A percentile compares a stretch with the other conserved stretches of the same genome.
Conservation (phyloP, 1,140 invertebrate genomes). For the Cherax quadricarinatus region DNA sequence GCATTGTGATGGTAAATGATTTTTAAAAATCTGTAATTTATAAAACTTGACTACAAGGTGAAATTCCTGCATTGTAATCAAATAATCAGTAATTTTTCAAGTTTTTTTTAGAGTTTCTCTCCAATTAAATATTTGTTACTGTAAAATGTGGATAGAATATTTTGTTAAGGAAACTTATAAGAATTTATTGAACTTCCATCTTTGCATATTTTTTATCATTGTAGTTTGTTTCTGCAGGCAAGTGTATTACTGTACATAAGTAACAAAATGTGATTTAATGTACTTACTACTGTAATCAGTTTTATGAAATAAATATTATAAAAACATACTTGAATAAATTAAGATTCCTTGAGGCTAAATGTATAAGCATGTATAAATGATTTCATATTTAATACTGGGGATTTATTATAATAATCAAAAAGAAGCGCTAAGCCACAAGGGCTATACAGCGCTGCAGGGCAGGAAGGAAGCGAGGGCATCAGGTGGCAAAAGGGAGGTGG, state of each 20-base stretch:
- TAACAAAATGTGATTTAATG: conserved; percentile 56
- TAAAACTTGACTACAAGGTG: neutral
- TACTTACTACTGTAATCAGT: conserved; percentile 54
- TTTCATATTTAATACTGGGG: no score
- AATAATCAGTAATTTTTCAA: neutral
- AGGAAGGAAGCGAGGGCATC: no score
- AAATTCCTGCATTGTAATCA: neutral
- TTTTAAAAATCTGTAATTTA: conserved; percentile 1
- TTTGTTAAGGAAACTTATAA: neutral
- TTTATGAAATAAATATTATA: conserved; percentile 46
- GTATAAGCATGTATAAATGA: no score
- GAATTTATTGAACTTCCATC: conserved; percentile 7
- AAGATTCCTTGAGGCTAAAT: no score
- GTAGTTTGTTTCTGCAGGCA: conserved; percentile 45
- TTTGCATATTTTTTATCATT: conserved; percentile 11
- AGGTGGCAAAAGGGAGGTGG: no score
- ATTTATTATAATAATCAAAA: no score
- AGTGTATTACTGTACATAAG: conserved; percentile 53
- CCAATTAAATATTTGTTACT: neutral
- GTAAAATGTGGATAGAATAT: neutral
- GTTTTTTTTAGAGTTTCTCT: neutral
- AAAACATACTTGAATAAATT: conserved; percentile 3
- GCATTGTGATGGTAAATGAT: neutral
- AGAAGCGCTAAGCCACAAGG: no score
- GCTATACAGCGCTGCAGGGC: no score